Evolutionary conservation across 23 tunicate species (phyloP), one percentile per base, ranked within the genome.

Genomic region (Botrylloides violaceus): DNA sequence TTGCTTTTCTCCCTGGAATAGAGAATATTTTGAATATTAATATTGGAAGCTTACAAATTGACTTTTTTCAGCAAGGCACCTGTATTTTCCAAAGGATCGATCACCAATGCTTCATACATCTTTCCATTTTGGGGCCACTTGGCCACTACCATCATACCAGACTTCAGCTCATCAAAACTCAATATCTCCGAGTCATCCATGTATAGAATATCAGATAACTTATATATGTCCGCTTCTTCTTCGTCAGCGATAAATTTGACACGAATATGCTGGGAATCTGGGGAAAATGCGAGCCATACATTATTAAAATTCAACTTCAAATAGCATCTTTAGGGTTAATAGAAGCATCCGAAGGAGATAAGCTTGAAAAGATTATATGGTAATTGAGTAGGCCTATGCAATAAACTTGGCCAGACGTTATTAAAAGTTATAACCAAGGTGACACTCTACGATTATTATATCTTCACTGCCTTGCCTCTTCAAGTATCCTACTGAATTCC

Each of bases 71-170:
- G 58, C 18, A 49, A 73, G 30, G 19, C 29, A 87, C 95, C 95
- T 34, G 95, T 80, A 59, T 76, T 80, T 34, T 88, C 97, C 36
- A 90, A 68, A 19, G 97, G 97, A 38, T 90, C 83, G 29, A 90
- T 83, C 25, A 90, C 97, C 30, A 83, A 59, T 2, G 97, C 97
- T 7, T 72, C 61, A 55, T 90, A 90, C 53, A 83, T 30, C 31
- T 79, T 83, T 30, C 97, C 90, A 63, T 90, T 90, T 71, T 78
- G 76, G 24, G 97, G 97, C 97, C 97, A 90, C 68, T 90, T 90
- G 22, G 97, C 97, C 31, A 83, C 79, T n/a, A 90, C 84, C 38
- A 66, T 32, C 30, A 70, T 79, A 29, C 97, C 97, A 23, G 97
- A 79, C 34, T 79, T 56, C 2, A 90, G 89, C 55, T 90, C 97